phyloP scores from a whole-genome alignment of 1,140 invertebrate species.

The Teleopsis dalmanni region DNA sequence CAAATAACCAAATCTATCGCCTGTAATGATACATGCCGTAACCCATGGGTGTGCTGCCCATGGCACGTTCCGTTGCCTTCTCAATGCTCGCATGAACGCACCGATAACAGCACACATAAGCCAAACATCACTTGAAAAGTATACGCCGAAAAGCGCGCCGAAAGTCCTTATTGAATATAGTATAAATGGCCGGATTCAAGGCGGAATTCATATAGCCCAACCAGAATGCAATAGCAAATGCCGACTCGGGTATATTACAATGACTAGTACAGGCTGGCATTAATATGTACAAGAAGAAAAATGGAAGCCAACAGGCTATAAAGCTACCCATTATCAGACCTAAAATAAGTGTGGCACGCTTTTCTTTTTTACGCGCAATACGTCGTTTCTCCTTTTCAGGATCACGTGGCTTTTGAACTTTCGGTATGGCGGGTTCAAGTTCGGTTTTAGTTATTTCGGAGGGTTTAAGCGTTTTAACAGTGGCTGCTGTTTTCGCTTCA shows the following conservation, averaged over 20 bases:
- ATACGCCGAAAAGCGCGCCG: slow-evolving; percentile 89
- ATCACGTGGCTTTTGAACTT: slow-evolving; percentile 68
- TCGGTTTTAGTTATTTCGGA: slow-evolving; percentile 45
- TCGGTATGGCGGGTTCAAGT: slow-evolving; percentile 53
- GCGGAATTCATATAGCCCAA: slow-evolving; percentile 98
- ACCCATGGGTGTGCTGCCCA: slow-evolving; percentile 45
- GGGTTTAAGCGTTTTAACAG: slow-evolving; percentile 28
- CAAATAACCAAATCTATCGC: slow-evolving; percentile 43
- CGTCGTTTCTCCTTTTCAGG: slow-evolving; percentile 88
- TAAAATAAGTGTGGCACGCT: slow-evolving; percentile 91
- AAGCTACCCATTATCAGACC: slow-evolving; percentile 99
- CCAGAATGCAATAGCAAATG: slow-evolving; percentile 96
- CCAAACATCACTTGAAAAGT: slow-evolving; percentile 85
- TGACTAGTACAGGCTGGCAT: slow-evolving; percentile 66
- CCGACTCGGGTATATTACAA: slow-evolving; percentile 69
- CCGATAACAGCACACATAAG: slow-evolving; percentile 64
- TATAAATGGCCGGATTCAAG: slow-evolving; percentile 96
- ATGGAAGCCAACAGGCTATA: slow-evolving; percentile 97
- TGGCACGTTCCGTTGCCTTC: slow-evolving; percentile 45
- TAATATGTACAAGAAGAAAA: slow-evolving; percentile 91
- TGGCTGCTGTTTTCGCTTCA: slow-evolving; percentile 32
- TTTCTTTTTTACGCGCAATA: slow-evolving; percentile 92
- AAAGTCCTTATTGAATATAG: slow-evolving; percentile 99
- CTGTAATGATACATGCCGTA: slow-evolving; percentile 43
- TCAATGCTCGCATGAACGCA: slow-evolving; percentile 50